Conservation (phyloP, 2,888 invertebrate species). For the Drosophila vallismaia region DNA sequence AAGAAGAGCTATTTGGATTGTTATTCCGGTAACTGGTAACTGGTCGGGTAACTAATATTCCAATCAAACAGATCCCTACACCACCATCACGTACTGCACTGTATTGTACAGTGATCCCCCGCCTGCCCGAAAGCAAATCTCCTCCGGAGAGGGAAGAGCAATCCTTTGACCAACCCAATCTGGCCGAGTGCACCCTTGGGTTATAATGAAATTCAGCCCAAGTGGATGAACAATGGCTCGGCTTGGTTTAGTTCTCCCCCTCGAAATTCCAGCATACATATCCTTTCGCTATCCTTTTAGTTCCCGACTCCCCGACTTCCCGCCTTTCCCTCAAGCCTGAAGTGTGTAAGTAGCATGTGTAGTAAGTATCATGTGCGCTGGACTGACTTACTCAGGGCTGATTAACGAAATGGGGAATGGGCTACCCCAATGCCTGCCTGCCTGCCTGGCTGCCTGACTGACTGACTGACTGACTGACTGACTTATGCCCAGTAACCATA, state of each 20-base stretch:
- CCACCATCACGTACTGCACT: slow-evolving; percentile 20
- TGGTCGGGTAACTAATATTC: background rate
- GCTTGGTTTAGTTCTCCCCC: background rate
- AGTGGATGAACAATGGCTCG: slow-evolving; percentile 41
- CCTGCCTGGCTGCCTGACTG: slow-evolving; percentile 20
- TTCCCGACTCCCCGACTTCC: too few relatives aligned
- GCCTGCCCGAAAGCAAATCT: background rate
- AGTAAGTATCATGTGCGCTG: slow-evolving; percentile 61
- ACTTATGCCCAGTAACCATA: slow-evolving; percentile 76
- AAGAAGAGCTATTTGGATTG: too few relatives aligned
- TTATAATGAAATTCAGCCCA: slow-evolving; percentile 46
- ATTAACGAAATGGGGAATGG: slow-evolving; percentile 68
- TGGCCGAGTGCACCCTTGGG: slow-evolving; percentile 45
- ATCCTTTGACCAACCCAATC: slow-evolving; percentile 41
- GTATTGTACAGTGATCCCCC: slow-evolving; percentile 13
- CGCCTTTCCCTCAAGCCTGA: background rate
- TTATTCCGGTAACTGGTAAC: background rate
- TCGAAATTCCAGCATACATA: background rate
- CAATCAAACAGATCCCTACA: slow-evolving; percentile 8
- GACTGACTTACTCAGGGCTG: slow-evolving; percentile 66
- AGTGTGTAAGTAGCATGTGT: slow-evolving; percentile 40
- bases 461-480: slow-evolving; percentile 57
- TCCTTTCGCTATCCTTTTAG: slow-evolving; percentile 6
- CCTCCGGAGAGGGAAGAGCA: background rate
- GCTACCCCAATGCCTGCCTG: slow-evolving; percentile 17